A percentile compares a stretch with the other conserved stretches of the same genome.
Evolutionary conservation across 2,113 vertebrate genomes (phyloP).

Genomic region (Regulus satrapa): DNA sequence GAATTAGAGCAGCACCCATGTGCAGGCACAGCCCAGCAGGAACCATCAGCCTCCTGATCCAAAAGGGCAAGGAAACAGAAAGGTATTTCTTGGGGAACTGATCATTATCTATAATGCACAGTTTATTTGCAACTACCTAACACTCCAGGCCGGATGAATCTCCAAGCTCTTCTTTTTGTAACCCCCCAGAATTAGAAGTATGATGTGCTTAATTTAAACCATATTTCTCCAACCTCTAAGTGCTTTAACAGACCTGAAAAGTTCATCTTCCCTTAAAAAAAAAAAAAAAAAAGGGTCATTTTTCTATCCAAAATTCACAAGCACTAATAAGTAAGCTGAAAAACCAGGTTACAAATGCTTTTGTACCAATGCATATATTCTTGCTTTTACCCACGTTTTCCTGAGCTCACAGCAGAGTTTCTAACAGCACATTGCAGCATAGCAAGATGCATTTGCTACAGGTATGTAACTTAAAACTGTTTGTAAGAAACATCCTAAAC

Average conservation of each 20-base stretch:
- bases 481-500: slow-evolving; percentile 70
- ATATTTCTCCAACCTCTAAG: slow-evolving; percentile 28
- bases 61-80: not conserved
- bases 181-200: slow-evolving; percentile 39
- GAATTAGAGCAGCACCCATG: not conserved
- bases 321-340: not conserved
- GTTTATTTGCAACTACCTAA: not conserved
- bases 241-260: slow-evolving; percentile 9
- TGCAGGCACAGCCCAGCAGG: not conserved
- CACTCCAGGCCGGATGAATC: not conserved
- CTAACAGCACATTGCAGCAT: not conserved
- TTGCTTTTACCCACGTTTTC: not conserved
- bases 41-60: not conserved
- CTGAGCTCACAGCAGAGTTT: not conserved
- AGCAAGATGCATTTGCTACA: slow-evolving; percentile 18
- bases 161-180: slow-evolving; percentile 28
- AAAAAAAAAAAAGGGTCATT: too few species aligned
- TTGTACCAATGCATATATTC: not conserved
- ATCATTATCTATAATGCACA: not conserved
- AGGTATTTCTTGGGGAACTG: not conserved
- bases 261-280: not conserved
- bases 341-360: not conserved
- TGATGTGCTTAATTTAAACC: slow-evolving; percentile 62
- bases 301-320: not conserved
- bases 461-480: slow-evolving; percentile 66